phyloP scores from a whole-genome alignment of 2,113 vertebrate genomes.

The Condylura cristata region DNA sequence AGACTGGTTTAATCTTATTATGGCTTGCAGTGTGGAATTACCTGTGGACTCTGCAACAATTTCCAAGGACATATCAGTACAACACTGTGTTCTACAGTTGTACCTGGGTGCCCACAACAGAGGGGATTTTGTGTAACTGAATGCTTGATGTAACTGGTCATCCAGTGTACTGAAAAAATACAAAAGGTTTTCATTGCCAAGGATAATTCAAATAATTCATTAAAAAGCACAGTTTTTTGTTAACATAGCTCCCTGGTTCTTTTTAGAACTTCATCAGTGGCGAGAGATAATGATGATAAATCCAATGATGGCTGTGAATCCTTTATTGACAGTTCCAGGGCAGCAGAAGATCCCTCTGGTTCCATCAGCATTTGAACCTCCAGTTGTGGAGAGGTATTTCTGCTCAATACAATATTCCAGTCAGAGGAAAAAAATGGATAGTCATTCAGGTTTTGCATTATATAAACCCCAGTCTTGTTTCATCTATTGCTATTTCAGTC shows the following conservation, averaged over 20 bases:
- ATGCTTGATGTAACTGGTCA: not conserved
- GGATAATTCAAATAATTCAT: not conserved
- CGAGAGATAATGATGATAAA: conserved; percentile 94
- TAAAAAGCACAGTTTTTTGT: conserved; percentile 10
- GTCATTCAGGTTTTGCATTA: not conserved
- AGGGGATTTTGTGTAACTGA: conserved; percentile 17
- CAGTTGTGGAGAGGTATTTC: conserved; percentile 91
- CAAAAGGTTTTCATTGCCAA: not conserved
- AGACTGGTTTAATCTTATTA: not conserved
- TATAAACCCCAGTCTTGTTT: not conserved
- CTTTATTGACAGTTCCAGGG: conserved; percentile 89
- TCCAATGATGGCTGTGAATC: conserved; percentile 92
- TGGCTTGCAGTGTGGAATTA: not conserved
- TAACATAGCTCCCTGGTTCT: conserved; percentile 54
- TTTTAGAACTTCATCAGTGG: conserved; percentile 92
- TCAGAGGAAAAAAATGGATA: not conserved
- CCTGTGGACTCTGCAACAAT: not conserved
- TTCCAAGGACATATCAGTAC: not conserved
- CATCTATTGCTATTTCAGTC: not conserved
- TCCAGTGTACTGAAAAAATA: not conserved
- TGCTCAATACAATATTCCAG: not conserved
- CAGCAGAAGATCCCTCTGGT: conserved; percentile 92
- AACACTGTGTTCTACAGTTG: not conserved
- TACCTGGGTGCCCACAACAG: not conserved
- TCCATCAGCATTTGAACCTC: conserved; percentile 90